A percentile compares a stretch with the other conserved stretches of the same genome.
Conservation (phyloP, 23 tunicate genomes). For the Halocynthia roretzi region DNA sequence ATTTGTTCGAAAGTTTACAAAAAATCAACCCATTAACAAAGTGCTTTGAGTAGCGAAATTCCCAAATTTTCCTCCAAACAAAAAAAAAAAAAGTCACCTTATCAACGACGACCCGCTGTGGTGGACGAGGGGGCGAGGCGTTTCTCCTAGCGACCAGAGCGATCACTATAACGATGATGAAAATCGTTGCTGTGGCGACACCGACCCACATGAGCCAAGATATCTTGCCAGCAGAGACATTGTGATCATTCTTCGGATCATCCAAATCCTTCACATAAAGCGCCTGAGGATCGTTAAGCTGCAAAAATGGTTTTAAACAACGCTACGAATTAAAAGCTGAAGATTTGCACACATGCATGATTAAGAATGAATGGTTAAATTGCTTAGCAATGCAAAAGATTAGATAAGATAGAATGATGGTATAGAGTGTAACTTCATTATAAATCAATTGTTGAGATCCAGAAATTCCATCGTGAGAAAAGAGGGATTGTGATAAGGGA, state of each 20-base stretch:
- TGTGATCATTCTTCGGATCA: constrained; percentile 1
- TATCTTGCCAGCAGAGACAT: background rate
- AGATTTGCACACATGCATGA: too few species aligned
- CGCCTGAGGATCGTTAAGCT: background rate
- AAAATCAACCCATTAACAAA: too few species aligned
- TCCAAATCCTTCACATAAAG: background rate
- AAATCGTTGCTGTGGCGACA: constrained; percentile 12
- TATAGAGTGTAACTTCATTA: too few species aligned
- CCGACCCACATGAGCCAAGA: constrained; percentile 37
- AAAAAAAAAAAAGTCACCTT: background rate
- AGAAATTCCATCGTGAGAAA: too few species aligned
- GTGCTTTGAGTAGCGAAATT: too few species aligned
- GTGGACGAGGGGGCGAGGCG: background rate
- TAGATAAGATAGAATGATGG: too few species aligned
- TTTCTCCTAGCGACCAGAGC: constrained; percentile 22
- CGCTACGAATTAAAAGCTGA: too few species aligned
- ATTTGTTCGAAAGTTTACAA: background rate
- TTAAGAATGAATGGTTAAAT: too few species aligned
- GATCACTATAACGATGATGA: constrained; percentile 14
- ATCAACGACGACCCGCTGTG: constrained; percentile 13
- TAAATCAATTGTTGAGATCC: too few species aligned
- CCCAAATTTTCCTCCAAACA: background rate
- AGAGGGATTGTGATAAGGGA: too few species aligned
- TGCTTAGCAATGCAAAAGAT: too few species aligned
- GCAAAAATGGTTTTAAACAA: background rate